Evolutionary conservation across 1,140 invertebrate genomes (phyloP).

Genomic region (Doryteuthis pealeii): DNA sequence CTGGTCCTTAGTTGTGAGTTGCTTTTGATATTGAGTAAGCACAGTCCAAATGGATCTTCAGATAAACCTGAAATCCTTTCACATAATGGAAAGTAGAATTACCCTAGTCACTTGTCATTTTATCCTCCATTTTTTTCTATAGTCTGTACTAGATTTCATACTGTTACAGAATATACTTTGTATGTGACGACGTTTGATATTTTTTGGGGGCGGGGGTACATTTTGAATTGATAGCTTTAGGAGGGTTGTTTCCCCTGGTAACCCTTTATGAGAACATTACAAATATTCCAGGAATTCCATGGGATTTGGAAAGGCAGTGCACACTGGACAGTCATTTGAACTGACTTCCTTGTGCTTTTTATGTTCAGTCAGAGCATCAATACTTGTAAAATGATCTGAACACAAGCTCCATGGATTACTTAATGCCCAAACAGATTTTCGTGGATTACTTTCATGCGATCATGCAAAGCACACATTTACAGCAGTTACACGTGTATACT

Average conservation of each 20-base stretch:
- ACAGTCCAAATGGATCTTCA: constrained; percentile 59
- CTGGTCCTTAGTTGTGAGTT: constrained; percentile 70
- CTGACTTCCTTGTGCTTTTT: constrained; percentile 61
- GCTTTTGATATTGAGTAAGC: constrained; percentile 63
- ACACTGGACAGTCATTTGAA: constrained; percentile 64
- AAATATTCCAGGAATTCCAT: constrained; percentile 25
- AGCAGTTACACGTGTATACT: constrained; percentile 61
- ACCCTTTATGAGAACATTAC: constrained; percentile 12
- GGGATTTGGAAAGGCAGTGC: constrained; percentile 24
- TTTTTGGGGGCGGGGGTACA: background rate
- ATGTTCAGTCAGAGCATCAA: constrained; percentile 66
- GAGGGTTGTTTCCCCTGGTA: background rate
- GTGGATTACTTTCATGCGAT: constrained; percentile 56
- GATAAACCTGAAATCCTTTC: constrained; percentile 82
- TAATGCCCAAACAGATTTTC: constrained; percentile 54
- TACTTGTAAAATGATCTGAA: constrained; percentile 62
- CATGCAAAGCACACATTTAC: constrained; percentile 54
- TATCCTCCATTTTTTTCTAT: constrained; percentile 18
- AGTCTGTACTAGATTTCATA: background rate
- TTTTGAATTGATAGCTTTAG: constrained; percentile 5
- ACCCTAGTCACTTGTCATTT: constrained; percentile 81
- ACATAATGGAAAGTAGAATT: constrained; percentile 83
- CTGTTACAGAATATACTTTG: constrained; percentile 11
- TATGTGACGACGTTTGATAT: background rate
- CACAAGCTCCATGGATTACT: constrained; percentile 61